Evolutionary conservation across 2,888 invertebrate species (phyloP).

Genomic region (Netelia virgata): DNA sequence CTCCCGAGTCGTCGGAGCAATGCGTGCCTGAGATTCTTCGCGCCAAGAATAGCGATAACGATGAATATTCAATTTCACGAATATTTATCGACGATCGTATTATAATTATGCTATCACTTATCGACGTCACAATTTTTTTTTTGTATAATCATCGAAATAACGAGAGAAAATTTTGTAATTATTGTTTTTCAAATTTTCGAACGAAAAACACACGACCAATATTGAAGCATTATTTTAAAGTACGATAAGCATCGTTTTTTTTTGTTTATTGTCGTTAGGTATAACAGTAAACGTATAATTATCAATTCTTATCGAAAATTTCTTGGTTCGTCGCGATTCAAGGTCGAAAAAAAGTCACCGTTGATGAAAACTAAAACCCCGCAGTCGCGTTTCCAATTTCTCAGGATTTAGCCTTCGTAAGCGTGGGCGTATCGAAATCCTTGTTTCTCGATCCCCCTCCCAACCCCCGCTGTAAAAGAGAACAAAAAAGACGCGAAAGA

Average conservation of each 20-base stretch:
- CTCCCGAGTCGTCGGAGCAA: slow-evolving; percentile 20
- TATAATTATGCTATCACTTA: slow-evolving; percentile 30
- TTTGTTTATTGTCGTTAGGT: too few species aligned
- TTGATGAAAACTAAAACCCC: slow-evolving; percentile 31
- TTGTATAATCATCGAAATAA: too few species aligned
- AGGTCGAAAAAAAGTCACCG: too few species aligned
- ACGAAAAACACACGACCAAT: too few species aligned
- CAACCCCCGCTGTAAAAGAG: slow-evolving; percentile 5
- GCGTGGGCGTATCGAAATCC: slow-evolving; percentile 48
- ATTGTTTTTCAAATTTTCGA: too few species aligned
- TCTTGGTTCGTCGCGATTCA: too few species aligned
- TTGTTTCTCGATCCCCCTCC: slow-evolving; percentile 61
- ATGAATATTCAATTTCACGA: slow-evolving; percentile 49
- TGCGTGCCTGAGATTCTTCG: slow-evolving; percentile 45
- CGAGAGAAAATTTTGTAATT: too few species aligned
- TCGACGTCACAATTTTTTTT: slow-evolving; percentile 1
- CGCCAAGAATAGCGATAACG: slow-evolving; percentile 32
- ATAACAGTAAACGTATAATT: too few species aligned
- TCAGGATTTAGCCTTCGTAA: slow-evolving; percentile 49
- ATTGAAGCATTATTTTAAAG: too few species aligned
- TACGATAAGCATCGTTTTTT: too few species aligned
- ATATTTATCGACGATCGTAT: slow-evolving; percentile 35
- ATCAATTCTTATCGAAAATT: too few species aligned
- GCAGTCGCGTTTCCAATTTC: slow-evolving; percentile 53
- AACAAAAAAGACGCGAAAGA: slow-evolving; percentile 33